Evolutionary conservation across 2,888 invertebrate species (phyloP), one percentile per base, ranked within the genome.

Genomic region (Sesia bembeciformis): DNA sequence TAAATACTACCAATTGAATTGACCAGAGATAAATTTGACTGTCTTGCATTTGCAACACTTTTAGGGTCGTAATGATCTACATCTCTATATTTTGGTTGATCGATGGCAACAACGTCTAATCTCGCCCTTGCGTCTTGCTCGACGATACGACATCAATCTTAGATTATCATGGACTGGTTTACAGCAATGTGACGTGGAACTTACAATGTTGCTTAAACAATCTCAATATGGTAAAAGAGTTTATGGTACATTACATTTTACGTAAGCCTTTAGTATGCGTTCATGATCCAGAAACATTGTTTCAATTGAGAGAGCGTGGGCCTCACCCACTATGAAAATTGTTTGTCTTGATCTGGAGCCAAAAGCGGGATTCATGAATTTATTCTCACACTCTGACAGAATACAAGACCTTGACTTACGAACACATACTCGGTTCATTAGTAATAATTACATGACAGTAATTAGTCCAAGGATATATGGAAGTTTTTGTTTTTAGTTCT

Each of bases 291-390:
- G 50, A 50, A 50, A 38, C 38, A 50, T 8, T 38, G 39, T 38
- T 50, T 50, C 39, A 38, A 50, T 50, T 38, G 38, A 50, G 39
- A 41, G 40, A 51, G 58, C 49, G 58, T 57, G 58, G 56, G 51
- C 42, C 52, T n/a, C 52, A 43, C 54, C 52, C 41, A 53, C 51
- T 56, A 51, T 38, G 52, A 52, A 52, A 53, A 51, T 43, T 78
- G 76, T 82, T 81, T 80, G 73, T 76, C 67, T 84, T 84, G 83
- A 80, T 62, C 62, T 55, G 52, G 52, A 58, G 84, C 84, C 84
- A 84, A 84, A 62, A 59, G 57, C 57, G 57, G 60, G 64, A 62
- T 59, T 59, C 65, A 66, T 62, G 60, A 67, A 72, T 70, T 69
- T 64, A 72, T 72, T 63, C 65, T 63, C 64, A 64, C 53, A 42